Percentiles rank a stretch among this genome's conserved stretches.
phyloP scores from a whole-genome alignment of 2,888 invertebrate genomes.

The Dastarcus helophoroides region DNA sequence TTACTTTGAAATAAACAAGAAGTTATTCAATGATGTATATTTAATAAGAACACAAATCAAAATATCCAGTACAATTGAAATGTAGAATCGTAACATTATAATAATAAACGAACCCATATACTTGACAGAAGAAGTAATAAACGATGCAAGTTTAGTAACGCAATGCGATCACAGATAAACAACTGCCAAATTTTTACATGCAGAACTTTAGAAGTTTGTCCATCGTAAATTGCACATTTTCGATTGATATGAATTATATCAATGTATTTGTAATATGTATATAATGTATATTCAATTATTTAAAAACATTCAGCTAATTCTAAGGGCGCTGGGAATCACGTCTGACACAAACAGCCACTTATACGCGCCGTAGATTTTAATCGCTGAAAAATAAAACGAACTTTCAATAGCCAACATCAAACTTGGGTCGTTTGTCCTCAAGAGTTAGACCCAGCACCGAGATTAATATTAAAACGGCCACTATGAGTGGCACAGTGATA shows the following conservation, averaged over 20 bases:
- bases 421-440: too few relatives aligned
- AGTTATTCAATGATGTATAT: slow-evolving; percentile 27
- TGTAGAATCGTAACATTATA: slow-evolving; percentile 27
- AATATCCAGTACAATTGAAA: slow-evolving; percentile 34
- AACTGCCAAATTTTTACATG: slow-evolving; percentile 37
- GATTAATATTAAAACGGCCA: slow-evolving; percentile 37
- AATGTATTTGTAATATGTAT: slow-evolving; percentile 35
- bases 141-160: slow-evolving; percentile 26
- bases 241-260: slow-evolving; percentile 40
- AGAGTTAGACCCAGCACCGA: slow-evolving; percentile 28
- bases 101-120: slow-evolving; percentile 21
- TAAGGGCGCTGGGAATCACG: slow-evolving; percentile 31
- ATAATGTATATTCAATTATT: slow-evolving; percentile 39
- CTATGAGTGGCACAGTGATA: slow-evolving; percentile 33
- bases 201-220: slow-evolving; percentile 33
- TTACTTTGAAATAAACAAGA: too few relatives aligned
- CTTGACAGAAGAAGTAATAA: slow-evolving; percentile 23
- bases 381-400: not conserved
- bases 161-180: slow-evolving; percentile 38
- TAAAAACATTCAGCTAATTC: slow-evolving; percentile 39
- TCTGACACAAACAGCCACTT: slow-evolving; percentile 14
- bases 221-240: slow-evolving; percentile 38
- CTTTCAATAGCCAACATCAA: not conserved
- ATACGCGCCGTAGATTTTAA: slow-evolving; percentile 3
- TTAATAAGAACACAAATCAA: slow-evolving; percentile 34